Evolutionary conservation across 2,797 vertebrate genomes (phyloP), one percentile per base, ranked within the genome.

Genomic region (Cynopterus sphinx): DNA sequence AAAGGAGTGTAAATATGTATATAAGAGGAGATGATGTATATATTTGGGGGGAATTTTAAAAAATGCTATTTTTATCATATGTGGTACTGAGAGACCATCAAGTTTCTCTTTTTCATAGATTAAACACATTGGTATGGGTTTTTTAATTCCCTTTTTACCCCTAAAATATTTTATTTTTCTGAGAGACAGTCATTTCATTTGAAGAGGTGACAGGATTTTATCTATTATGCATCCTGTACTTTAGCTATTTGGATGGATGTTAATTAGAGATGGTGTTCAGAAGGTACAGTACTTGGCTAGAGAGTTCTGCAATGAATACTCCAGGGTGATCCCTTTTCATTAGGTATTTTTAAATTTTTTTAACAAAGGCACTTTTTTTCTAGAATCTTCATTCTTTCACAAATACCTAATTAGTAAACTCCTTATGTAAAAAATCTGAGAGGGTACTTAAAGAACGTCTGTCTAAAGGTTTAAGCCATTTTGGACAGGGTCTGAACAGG

Each of bases 161-260:
- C 19, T 65, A 57, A 63, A 95, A 68, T 46, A 36, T 39, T n/a
- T 39, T 53, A 21, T 92, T 88, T 85, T 86, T 67, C 70, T 53
- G 13, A 88, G 43, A 28, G 55, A 33, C 1, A 51, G 11, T 0
- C 43, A 31, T 85, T 86, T 92, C 6, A 51, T 61, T 73, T 84
- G 57, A 61, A 46, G 1, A 87, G 6, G 24, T 65, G 61, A 9
- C 0, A 55, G 49, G n/a, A 31, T 78, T 33, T 89, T 59, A 33
- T 84, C 19, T 68, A 8, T 53, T 79, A 43, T 51, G 13, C 1
- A 67, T 31, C 11, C 19, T 63, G 36, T 31, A 81, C 55, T 28
- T 61, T 28, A 46, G 24, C 16, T 65, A 0, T 16, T 68, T 51
- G 4, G 39, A 26, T 51, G 4, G 39, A 26, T 31, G 1, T 67